These are phyloP conservation scores for Conus ventricosus DNA, from an alignment of 1,140 invertebrate species.

Conservation along the genomic window DNA sequence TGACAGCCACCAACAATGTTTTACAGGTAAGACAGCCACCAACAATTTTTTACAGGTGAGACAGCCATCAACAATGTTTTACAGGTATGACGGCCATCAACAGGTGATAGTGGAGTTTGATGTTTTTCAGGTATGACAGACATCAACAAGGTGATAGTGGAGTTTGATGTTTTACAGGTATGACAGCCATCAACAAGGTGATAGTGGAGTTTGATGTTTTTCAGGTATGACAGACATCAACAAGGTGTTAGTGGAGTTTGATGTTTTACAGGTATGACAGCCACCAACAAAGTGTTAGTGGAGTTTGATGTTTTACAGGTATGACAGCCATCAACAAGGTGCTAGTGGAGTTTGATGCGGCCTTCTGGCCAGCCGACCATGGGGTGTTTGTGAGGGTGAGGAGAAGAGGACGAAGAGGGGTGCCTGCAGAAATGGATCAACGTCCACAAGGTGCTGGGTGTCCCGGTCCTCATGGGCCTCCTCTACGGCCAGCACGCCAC, in stretches of 20 bases:
- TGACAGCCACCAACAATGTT: constrained; percentile 47
- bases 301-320: constrained; percentile 53
- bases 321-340: constrained; percentile 54
- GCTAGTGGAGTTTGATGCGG: constrained; percentile 56
- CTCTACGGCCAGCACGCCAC: constrained; percentile 40
- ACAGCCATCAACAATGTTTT: constrained; percentile 35
- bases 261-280: constrained; percentile 45
- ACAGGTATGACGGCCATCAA: constrained; percentile 51
- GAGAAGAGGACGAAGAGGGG: constrained; percentile 42
- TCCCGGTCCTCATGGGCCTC: constrained; percentile 47
- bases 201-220: constrained; percentile 54
- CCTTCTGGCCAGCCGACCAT: constrained; percentile 60
- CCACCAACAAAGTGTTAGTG: constrained; percentile 55
- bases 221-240: constrained; percentile 49
- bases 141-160: constrained; percentile 53
- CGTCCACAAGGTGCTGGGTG: constrained; percentile 44
- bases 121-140: constrained; percentile 42
- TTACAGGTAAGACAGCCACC: constrained; percentile 43
- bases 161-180: constrained; percentile 53
- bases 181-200: constrained; percentile 52
- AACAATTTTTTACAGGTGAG: constrained; percentile 52
- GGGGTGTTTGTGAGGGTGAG: constrained; percentile 54
- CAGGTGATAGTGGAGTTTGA: constrained; percentile 60
- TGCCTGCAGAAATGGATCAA: constrained; percentile 58
- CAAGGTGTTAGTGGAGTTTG: constrained; percentile 59